Evolutionary conservation across 2,113 vertebrate species (phyloP), one percentile per base, ranked within the genome.

Genomic region (Fulmarus glacialis): DNA sequence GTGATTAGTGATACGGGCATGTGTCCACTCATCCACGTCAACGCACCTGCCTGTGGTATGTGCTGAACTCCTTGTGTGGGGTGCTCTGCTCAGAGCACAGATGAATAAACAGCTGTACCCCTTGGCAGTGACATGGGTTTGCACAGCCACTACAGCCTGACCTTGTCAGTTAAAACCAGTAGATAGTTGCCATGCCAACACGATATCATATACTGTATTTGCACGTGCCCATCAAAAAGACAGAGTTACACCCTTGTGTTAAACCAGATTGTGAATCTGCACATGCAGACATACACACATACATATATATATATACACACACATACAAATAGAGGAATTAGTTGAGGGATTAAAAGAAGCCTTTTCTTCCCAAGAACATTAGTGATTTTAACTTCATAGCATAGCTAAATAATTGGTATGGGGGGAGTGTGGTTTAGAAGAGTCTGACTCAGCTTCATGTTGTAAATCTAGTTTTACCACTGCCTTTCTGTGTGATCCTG

Each of bases 391-490:
- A 89, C 72, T 90, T 63, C 45, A 34, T 34, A 48, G 70, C 52
- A 26, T 50, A 85, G 53, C 53, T 72, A 62, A 90, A 24, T 82
- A 87, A 92, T 77, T 58, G 64, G 73, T 78, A 29, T 30, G 53
- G 29, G 58, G 86, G 64, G 40, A 94, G 50, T 8, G 20, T 50
- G 48, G 87, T 90, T 91, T 66, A 66, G 58, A 93, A 66, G 86
- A 89, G 74, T 42, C 80, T 95, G 91, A 94, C 73, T 94, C 93
- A 90, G 48, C 66, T 85, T 62, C 34, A 11, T 22, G 91, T 38
- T 91, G 89, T 93, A 70, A 73, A 73, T 91, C 95, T 42, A 85
- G 87, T 95, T 93, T 90, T 91, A 27, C 89, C 23, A 55, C 78
- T 87, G 91, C 88, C 50, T 74, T 6, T 6, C 30, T 23, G 20